phyloP scores from a whole-genome alignment of 2,888 invertebrate species.

The Nasonovia ribisnigri region DNA sequence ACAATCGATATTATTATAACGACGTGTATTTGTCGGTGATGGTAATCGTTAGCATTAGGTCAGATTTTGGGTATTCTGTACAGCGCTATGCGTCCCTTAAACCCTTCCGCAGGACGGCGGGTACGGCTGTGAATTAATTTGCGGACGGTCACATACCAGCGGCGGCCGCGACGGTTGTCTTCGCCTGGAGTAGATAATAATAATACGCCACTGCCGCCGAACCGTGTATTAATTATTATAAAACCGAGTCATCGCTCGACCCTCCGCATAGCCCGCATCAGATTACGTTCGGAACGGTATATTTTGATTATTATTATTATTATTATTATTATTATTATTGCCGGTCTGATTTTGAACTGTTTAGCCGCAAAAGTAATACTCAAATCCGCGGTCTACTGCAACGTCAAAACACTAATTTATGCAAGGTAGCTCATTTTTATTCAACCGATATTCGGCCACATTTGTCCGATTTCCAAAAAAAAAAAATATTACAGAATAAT shows the following conservation, averaged over 20 bases:
- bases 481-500: neutral
- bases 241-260: neutral
- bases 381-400: neutral
- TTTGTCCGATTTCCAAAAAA: neutral
- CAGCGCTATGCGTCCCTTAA: neutral
- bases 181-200: neutral
- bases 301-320: neutral
- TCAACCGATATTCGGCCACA: neutral
- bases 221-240: neutral
- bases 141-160: neutral
- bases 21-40: neutral
- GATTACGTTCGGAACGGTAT: neutral
- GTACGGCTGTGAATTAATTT: slow-evolving; percentile 31
- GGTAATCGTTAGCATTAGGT: slow-evolving; percentile 24
- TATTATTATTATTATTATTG: neutral
- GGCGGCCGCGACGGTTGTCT: neutral
- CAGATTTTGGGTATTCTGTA: slow-evolving; percentile 9
- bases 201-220: neutral
- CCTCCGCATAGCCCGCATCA: neutral
- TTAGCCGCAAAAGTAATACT: neutral
- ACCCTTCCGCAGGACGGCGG: neutral
- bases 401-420: neutral
- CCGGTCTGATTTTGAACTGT: neutral
- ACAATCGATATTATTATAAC: slow-evolving; percentile 24
- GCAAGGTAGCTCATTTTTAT: neutral